Base-by-base conservation (phyloP, 2,797 vertebrate genomes). In the Limnodromus scolopaceus region DNA sequence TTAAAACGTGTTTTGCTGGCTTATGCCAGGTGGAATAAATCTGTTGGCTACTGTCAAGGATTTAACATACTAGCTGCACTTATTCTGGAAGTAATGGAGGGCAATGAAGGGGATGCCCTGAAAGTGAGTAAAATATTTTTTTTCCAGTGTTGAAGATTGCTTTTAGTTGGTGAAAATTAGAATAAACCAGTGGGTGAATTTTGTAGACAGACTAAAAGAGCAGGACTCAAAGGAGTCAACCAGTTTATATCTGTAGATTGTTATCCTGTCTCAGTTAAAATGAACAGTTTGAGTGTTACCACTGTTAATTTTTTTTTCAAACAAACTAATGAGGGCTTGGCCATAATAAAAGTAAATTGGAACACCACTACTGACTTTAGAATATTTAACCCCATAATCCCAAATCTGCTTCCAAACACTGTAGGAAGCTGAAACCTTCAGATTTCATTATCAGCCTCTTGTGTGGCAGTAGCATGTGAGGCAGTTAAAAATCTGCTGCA, bases 1-100 rank as follows among this genome's bases (percentile, higher is more conserved):
- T 87, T 99, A 84, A 99, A 99, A 97, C 97, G 99, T 16, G 99
- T 99, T 66, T 98, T 99, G 83, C 96, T 99, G 71, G 99, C 99
- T 0, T 99, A 99, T 8, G 99, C 99, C 60, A 99, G 99, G 66
- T 99, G 99, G 99, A 99, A 99, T 96, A 99, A 99, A 96, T 96
- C 97, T 16, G 99, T 99, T 30, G 99, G 99, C 38, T 99, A 99
- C 96, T 99, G 99, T 94, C 99, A 99, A 96, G 99, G 99, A 41
- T 99, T 99, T 96, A 99, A 99, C 84, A 99, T 99, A 22, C 97
- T 99, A 85, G 99, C 99, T 19, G 99, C 99, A 0, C 99, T 99
- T 27, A 99, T 99, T 53, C 98, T 99, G 95, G 99, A 99, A 95
- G 99, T 99, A n/a, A 99, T 99, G 46, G 99, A 99, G 90, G 99